Conservation (phyloP, 2,113 vertebrate genomes). For the Lepisosteus oculatus region DNA sequence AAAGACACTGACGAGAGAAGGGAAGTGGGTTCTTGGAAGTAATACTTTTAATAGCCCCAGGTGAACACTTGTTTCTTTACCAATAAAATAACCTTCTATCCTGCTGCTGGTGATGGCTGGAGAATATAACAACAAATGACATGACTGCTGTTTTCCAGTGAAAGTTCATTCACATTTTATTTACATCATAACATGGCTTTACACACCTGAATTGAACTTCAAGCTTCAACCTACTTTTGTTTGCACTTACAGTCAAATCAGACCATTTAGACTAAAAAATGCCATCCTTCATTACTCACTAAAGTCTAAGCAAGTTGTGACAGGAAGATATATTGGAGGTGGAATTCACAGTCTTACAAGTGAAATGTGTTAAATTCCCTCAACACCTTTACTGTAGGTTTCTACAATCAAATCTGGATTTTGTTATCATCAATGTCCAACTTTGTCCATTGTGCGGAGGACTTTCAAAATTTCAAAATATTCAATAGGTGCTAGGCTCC, state of each 20-base stretch:
- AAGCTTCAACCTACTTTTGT: background rate
- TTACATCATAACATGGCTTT: slow-evolving; percentile 20
- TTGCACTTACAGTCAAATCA: background rate
- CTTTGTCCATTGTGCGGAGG: no score
- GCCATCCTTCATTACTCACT: slow-evolving; percentile 19
- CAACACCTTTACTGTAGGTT: no score
- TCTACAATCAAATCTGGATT: no score
- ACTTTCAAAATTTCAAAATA: no score
- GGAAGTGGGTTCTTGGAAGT: background rate
- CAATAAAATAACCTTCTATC: background rate
- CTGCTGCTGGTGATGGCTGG: slow-evolving; percentile 4
- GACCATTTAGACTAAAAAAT: no score
- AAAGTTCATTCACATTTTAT: slow-evolving; percentile 23
- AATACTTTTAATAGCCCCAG: background rate
- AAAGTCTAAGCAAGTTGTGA: slow-evolving; percentile 2
- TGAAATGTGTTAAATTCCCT: background rate
- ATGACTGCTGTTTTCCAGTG: background rate
- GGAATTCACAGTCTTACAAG: slow-evolving; percentile 24
- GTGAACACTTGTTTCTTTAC: background rate
- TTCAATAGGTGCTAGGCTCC: no score
- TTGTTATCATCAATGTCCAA: no score
- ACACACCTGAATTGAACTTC: slow-evolving; percentile 22
- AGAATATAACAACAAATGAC: slow-evolving; percentile 16
- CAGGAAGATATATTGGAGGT: slow-evolving; percentile 17
- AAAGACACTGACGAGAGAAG: no score